These are phyloP conservation scores for Atherix ibis DNA, from an alignment of 2,888 invertebrate genomes.

Conservation along the genomic window DNA sequence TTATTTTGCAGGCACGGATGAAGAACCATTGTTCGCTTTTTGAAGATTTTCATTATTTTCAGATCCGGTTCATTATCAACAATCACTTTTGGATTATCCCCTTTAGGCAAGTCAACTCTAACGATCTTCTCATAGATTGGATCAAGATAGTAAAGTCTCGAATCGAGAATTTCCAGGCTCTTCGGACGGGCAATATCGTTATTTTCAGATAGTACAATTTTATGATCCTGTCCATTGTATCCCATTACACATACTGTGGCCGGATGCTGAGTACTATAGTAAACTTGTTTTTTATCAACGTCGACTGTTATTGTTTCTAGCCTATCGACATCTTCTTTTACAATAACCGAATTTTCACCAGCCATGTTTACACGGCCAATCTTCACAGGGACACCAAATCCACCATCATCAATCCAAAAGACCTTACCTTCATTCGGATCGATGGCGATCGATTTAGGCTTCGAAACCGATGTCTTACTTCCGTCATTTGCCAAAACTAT, in stretches of 20 bases:
- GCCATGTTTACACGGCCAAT: conserved; percentile 89
- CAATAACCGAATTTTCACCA: conserved; percentile 59
- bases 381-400: conserved; percentile 74
- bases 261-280: conserved; percentile 71
- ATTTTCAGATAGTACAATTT: conserved; percentile 47
- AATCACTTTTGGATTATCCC: conserved; percentile 57
- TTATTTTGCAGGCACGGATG: conserved; percentile 78
- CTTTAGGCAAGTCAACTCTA: conserved; percentile 64
- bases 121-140: conserved; percentile 79
- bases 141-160: conserved; percentile 73
- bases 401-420: conserved; percentile 95
- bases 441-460: conserved; percentile 72
- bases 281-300: conserved; percentile 63
- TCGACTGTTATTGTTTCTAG: conserved; percentile 81
- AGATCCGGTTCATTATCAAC: conserved; percentile 77
- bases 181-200: conserved; percentile 64
- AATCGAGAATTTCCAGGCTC: conserved; percentile 67
- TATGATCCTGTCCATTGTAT: conserved; percentile 53
- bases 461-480: conserved; percentile 66
- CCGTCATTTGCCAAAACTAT: conserved; percentile 84
- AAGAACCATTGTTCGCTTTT: conserved; percentile 61
- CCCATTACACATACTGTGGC: conserved; percentile 54
- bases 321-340: conserved; percentile 52
- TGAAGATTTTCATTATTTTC: conserved; percentile 73
- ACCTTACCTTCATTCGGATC: conserved; percentile 88